Conservation (phyloP, 2,113 vertebrate genomes). For the Cebidichthys violaceus region DNA sequence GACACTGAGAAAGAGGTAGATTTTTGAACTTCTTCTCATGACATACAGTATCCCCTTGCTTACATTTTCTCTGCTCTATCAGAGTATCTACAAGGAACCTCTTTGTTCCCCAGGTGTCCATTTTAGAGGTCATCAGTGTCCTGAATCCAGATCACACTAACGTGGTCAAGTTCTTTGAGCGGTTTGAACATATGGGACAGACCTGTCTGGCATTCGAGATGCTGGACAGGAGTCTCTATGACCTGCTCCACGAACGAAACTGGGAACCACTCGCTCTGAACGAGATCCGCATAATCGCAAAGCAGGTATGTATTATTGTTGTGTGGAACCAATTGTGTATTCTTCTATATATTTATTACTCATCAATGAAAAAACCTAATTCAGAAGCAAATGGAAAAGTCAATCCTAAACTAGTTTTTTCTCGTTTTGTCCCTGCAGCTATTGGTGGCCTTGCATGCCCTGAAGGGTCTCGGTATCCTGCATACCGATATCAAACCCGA, state of each 20-base stretch:
- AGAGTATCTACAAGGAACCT: background rate
- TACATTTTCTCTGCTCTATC: background rate
- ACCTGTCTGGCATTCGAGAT: constrained; percentile 27
- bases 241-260: background rate
- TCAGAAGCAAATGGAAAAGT: background rate
- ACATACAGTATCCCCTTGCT: background rate
- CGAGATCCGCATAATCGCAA: background rate
- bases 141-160: constrained; percentile 6
- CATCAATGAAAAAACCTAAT: background rate
- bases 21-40: background rate
- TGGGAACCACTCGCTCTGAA: background rate
- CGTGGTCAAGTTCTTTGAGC: constrained; percentile 13
- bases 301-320: background rate
- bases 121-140: constrained; percentile 10
- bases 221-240: constrained; percentile 22
- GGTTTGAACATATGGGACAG: background rate
- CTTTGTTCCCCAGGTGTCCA: constrained; percentile 8
- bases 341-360: background rate
- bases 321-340: background rate
- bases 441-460: background rate
- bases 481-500: constrained; percentile 40
- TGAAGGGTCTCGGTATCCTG: constrained; percentile 22
- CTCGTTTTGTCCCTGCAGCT: background rate
- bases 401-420: background rate
- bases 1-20: background rate